Base-by-base conservation (phyloP, 1,140 invertebrate genomes). In the Acromyrmex heyeri region DNA sequence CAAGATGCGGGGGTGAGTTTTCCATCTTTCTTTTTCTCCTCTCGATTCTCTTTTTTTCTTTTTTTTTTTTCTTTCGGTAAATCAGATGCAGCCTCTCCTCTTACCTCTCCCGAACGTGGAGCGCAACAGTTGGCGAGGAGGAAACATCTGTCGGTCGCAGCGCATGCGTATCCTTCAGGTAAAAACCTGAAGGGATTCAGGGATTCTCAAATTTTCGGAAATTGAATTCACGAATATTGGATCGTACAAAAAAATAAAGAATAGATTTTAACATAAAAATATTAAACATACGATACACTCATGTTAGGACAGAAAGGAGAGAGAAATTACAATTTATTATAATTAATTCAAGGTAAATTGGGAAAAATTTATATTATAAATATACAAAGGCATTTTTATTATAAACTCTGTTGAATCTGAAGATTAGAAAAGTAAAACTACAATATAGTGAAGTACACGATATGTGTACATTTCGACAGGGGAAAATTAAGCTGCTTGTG, bases 61-160 rank as follows among this genome's bases (percentile, higher is more conserved):
- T 50, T 88, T 30, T 88, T 30, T 30, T 30, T 7, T 65, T 88
- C 5, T 59, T 64, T 88, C 34, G 48, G 34, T 38, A 75, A 75
- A 75, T 75, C 72, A 75, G 72, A 75, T 75, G 55, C 55, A 59
- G 1, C 24, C 76, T 64, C 38, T 64, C 55, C 59, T 79, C 62
- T 79, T 77, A 83, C 83, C 70, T 89, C 88, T 78, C 50, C 62
- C 57, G 86, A 75, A n/a, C 53, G 73, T 89, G 87, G 90, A 78
- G 87, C 85, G 89, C 93, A 94, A 94, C 94, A 94, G 94, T 94
- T 94, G 93, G 93, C 91, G 90, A 91, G 90, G 88, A 93, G 88
- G 91, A 93, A 94, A 94, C 94, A 94, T 94, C 94, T 94, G 93
- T 92, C 92, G 91, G 86, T 93, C 85, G 89, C 44, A 64, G 86